A percentile compares a stretch with the other conserved stretches of the same genome.
Evolutionary conservation across 1,140 invertebrate genomes (phyloP).

Genomic region (Euwallacea fornicatus): DNA sequence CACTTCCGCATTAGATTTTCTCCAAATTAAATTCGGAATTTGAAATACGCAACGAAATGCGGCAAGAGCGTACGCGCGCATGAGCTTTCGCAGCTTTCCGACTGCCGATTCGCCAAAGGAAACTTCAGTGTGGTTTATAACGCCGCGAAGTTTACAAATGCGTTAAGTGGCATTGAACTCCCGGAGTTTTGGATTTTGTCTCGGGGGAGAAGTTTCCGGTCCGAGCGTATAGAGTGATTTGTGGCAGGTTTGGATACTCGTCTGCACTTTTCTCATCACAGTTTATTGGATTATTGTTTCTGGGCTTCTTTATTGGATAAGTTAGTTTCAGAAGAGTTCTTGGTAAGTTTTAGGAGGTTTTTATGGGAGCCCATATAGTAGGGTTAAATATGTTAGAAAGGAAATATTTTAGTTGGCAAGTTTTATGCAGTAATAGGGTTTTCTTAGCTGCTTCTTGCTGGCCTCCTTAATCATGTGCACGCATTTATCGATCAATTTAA

Average conservation of each 20-base stretch:
- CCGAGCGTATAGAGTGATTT: neutral
- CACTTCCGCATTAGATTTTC: neutral
- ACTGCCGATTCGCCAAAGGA: slow-evolving; percentile 38
- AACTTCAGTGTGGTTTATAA: slow-evolving; percentile 46
- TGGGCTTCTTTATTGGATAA: neutral
- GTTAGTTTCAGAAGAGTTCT: neutral
- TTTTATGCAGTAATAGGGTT: no score
- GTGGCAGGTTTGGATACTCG: neutral
- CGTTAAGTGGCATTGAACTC: slow-evolving; percentile 30
- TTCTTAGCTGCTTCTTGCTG: no score
- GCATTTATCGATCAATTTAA: no score
- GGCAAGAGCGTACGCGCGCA: slow-evolving; percentile 42
- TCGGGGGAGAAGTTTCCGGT: slow-evolving; percentile 6
- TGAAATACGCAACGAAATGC: slow-evolving; percentile 36
- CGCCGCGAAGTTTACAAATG: slow-evolving; percentile 43
- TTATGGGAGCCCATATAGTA: no score
- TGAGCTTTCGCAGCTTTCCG: slow-evolving; percentile 33
- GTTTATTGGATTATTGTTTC: neutral
- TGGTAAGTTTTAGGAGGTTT: neutral
- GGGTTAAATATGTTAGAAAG: no score
- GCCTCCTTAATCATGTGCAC: no score
- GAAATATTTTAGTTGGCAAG: no score
- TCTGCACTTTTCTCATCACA: neutral
- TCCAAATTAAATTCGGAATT: neutral
- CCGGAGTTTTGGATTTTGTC: slow-evolving; percentile 13